Conservation (phyloP, 2,113 vertebrate genomes). For the Microtus ochrogaster region DNA sequence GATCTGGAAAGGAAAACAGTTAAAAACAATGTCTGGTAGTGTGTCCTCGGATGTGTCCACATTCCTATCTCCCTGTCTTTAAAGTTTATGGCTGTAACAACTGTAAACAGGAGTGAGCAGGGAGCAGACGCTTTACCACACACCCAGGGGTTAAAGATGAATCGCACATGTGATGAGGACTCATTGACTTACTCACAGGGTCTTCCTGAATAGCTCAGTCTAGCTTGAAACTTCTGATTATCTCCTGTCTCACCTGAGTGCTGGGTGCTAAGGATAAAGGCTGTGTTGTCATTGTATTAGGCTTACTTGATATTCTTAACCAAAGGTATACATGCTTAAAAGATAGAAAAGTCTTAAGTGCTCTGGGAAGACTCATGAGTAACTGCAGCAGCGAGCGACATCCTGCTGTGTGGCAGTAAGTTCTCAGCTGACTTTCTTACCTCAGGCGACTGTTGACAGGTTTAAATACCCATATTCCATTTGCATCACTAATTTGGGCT, state of each 20-base stretch:
- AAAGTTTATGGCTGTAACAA: conserved; percentile 56
- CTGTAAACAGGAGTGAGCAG: conserved; percentile 39
- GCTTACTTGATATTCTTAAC: neutral
- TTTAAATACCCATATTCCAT: neutral
- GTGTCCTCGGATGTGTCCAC: conserved; percentile 48
- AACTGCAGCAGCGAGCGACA: neutral
- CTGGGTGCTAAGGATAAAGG: neutral
- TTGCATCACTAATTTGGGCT: neutral
- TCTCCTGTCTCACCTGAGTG: neutral
- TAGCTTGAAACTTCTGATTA: neutral
- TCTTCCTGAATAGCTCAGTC: neutral
- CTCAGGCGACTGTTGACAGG: neutral
- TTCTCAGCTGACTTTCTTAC: neutral
- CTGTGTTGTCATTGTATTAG: neutral
- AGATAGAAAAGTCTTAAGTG: neutral
- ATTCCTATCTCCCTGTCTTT: conserved; percentile 54
- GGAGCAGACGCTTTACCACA: neutral
- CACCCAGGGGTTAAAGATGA: neutral
- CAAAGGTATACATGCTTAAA: neutral
- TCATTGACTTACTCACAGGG: neutral
- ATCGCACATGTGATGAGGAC: neutral
- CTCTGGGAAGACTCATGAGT: neutral
- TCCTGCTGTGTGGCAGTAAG: neutral
- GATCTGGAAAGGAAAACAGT: conserved; percentile 70
- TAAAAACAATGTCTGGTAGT: conserved; percentile 60